phyloP scores from a whole-genome alignment of 2,888 invertebrate species.

The Hermaeophaga mercurialis region DNA sequence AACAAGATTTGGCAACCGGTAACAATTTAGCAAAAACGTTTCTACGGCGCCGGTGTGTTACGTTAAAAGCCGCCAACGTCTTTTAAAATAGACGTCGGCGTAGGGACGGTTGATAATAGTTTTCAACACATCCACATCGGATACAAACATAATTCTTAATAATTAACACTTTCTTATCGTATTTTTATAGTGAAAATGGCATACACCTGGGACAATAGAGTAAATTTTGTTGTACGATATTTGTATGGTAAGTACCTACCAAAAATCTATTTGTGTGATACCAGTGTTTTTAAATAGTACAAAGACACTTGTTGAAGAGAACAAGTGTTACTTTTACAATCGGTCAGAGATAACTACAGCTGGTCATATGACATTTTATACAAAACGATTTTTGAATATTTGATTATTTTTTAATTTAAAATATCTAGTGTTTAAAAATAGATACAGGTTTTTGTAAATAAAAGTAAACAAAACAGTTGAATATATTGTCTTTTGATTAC shows the following conservation, averaged over 20 bases:
- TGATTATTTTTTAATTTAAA: no score
- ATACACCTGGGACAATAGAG: conserved; percentile 83
- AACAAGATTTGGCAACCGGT: no score
- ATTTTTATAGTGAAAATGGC: conserved; percentile 62
- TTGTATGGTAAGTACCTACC: conserved; percentile 80
- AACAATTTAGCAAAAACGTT: no score
- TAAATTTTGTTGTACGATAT: conserved; percentile 80
- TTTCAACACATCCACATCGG: conserved; percentile 37
- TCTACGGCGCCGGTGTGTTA: conserved; percentile 29
- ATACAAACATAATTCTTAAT: conserved; percentile 24
- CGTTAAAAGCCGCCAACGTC: conserved; percentile 33
- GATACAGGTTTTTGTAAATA: no score
- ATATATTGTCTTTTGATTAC: no score
- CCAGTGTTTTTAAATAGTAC: conserved; percentile 9
- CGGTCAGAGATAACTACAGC: no score
- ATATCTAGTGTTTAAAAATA: no score
- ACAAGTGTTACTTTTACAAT: no score
- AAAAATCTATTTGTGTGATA: neutral
- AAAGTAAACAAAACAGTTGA: no score
- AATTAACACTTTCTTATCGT: conserved; percentile 11
- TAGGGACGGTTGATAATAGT: conserved; percentile 40
- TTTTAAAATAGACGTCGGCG: conserved; percentile 43
- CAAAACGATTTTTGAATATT: no score
- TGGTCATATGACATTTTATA: no score
- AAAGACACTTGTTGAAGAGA: conserved; percentile 17